Conservation (phyloP, 2,888 invertebrate genomes). For the Amiota communis region DNA sequence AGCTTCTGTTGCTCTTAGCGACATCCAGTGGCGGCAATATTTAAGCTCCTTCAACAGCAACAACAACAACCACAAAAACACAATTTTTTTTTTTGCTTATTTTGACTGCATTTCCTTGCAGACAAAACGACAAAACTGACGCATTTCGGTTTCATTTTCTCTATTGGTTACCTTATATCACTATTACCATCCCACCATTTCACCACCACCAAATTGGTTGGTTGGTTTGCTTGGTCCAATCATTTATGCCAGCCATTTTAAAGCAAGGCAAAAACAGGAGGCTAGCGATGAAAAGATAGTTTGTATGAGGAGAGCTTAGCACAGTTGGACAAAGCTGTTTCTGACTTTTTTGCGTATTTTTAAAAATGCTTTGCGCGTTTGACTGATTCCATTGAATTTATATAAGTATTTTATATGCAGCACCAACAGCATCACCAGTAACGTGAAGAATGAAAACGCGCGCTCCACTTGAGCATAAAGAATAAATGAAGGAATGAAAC, state of each 20-base stretch:
- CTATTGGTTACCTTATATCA: no score
- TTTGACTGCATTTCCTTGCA: constrained; percentile 60
- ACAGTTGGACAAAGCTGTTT: not conserved
- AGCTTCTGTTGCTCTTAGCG: not conserved
- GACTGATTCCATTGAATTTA: no score
- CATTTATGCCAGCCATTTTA: no score
- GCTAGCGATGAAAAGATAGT: no score
- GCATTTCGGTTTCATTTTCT: no score
- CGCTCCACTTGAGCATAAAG: not conserved
- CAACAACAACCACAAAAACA: not conserved
- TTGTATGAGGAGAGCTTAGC: no score
- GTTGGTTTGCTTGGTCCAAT: no score
- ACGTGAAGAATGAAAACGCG: not conserved
- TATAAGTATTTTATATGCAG: no score
- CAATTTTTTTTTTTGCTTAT: not conserved
- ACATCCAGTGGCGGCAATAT: not conserved
- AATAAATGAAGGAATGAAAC: not conserved
- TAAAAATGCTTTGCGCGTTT: not conserved
- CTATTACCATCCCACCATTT: no score
- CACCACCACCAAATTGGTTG: no score
- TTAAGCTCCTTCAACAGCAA: not conserved
- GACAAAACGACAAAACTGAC: constrained; percentile 22
- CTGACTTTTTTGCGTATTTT: not conserved
- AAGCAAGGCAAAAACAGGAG: no score
- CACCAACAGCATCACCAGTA: no score